Base-by-base conservation (phyloP, 2,113 vertebrate species). In the Lamprologus lemairii region DNA sequence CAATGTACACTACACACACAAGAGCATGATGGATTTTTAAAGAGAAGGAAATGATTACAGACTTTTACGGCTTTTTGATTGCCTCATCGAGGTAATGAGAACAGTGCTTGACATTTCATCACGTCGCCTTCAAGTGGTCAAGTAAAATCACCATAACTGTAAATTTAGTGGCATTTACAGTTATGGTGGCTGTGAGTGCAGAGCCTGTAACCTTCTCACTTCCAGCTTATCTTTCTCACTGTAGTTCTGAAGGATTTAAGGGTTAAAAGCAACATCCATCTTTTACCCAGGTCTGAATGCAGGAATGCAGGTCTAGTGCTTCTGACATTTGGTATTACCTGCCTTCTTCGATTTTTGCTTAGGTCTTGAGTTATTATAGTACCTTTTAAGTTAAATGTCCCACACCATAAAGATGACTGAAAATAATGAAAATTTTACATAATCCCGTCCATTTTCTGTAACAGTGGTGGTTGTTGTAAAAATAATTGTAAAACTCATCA, bases 171-270 rank as follows among this genome's bases (percentile, higher is more conserved):
- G 84, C 7, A 40, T 90, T 84, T 81, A 80, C 31, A 57, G 54
- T 80, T 65, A 89, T 78, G n/a, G 16, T 87, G 75, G 42, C 63
- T 65, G 68, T 75, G 83, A 89, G 81, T 80, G 21, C 33, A 40
- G 80, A 80, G 23, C 75, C 86, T 83, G 87, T 7, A 65, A 93
- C 89, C 87, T 87, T 90, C 86, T 87, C 68, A 31, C 73, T 53
- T 86, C 60, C 55, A 40, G 21, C 80, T 31, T 86, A 26, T 53
- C 84, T 47, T 58, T 83, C 35, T 31, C 28, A 17, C 17, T 45
- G 58, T 40, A 47, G 75, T 42, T 31, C 45, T 86, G 16, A 28
- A 37, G 33, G 12, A 55, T 71, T 80, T 45, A 16, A 73, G 68
- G 23, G 42, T 47, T 31, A 11, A 75, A 49, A 28, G 14, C 23